Evolutionary conservation across 2,113 vertebrate species (phyloP).

Genomic region (Scophthalmus maximus): DNA sequence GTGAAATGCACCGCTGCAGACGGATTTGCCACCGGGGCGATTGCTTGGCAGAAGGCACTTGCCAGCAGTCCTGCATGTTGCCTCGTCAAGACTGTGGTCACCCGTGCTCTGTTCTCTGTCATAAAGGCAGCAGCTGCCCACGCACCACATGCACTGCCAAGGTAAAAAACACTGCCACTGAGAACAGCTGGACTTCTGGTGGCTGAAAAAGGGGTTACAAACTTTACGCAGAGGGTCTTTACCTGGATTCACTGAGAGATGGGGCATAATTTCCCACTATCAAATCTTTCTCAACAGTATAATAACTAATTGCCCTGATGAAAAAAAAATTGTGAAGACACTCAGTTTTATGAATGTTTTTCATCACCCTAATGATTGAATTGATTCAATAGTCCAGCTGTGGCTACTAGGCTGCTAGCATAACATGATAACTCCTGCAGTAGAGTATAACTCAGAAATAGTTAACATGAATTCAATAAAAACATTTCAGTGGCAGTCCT

Average conservation of each 20-base stretch:
- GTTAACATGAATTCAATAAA: slow-evolving; percentile 40
- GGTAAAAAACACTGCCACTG: slow-evolving; percentile 76
- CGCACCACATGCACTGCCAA: slow-evolving; percentile 87
- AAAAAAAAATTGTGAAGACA: slow-evolving; percentile 16
- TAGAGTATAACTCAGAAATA: slow-evolving; percentile 15
- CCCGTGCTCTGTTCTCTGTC: slow-evolving; percentile 91
- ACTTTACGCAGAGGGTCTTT: slow-evolving; percentile 45
- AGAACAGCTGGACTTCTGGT: slow-evolving; percentile 33
- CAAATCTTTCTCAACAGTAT: slow-evolving; percentile 5
- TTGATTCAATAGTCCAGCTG: too few relatives aligned
- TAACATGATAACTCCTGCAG: slow-evolving; percentile 1
- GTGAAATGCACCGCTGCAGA: slow-evolving; percentile 92
- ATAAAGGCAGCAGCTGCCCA: slow-evolving; percentile 87
- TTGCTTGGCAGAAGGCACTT: slow-evolving; percentile 88
- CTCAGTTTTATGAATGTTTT: neutral
- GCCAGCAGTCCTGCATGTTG: slow-evolving; percentile 89
- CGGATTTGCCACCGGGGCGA: slow-evolving; percentile 95
- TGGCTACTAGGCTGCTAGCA: neutral
- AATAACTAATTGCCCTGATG: slow-evolving; percentile 16
- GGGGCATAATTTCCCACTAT: slow-evolving; percentile 23
- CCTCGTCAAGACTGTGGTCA: slow-evolving; percentile 91
- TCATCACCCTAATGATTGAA: neutral
- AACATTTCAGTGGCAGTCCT: slow-evolving; percentile 7
- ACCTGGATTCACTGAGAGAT: neutral
- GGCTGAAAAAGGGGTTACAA: slow-evolving; percentile 14